These are phyloP conservation scores for Pyrgus malvae DNA, from an alignment of 2,888 invertebrate species.

Conservation along the genomic window DNA sequence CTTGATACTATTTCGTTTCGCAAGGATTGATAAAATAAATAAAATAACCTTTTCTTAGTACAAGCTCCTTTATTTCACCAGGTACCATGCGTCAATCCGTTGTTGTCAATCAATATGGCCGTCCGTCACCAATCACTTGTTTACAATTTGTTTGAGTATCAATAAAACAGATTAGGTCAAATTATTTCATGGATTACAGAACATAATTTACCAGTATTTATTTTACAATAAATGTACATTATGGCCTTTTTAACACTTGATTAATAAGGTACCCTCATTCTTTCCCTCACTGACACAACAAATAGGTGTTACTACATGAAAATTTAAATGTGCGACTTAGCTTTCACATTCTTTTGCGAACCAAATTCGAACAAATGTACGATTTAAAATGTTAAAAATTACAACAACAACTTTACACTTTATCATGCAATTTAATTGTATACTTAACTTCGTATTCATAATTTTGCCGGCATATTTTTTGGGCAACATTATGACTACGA, in stretches of 20 bases:
- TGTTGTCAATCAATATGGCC: conserved; percentile 20
- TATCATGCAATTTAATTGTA: conserved; percentile 43
- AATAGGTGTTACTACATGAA: conserved; percentile 50
- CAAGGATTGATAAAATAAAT: background rate
- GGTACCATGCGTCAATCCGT: conserved; percentile 43
- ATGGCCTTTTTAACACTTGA: background rate
- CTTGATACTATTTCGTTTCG: no score
- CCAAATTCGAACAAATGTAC: conserved; percentile 40
- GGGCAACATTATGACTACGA: conserved; percentile 67
- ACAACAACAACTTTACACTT: conserved; percentile 42
- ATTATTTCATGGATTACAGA: conserved; percentile 19
- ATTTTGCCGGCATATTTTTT: conserved; percentile 46
- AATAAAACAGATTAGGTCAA: conserved; percentile 15
- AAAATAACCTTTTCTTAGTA: conserved; percentile 40
- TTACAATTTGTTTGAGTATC: conserved; percentile 21
- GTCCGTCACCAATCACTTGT: conserved; percentile 13
- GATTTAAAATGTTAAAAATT: conserved; percentile 36
- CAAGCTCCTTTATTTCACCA: conserved; percentile 78
- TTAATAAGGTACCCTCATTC: conserved; percentile 25
- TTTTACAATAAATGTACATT: background rate
- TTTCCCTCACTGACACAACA: conserved; percentile 42
- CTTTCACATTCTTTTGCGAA: conserved; percentile 54
- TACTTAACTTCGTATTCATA: conserved; percentile 43
- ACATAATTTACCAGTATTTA: conserved; percentile 3
- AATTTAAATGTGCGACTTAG: conserved; percentile 69